Evolutionary conservation across 2,113 vertebrate genomes (phyloP).

Genomic region (Sorex fumeus): DNA sequence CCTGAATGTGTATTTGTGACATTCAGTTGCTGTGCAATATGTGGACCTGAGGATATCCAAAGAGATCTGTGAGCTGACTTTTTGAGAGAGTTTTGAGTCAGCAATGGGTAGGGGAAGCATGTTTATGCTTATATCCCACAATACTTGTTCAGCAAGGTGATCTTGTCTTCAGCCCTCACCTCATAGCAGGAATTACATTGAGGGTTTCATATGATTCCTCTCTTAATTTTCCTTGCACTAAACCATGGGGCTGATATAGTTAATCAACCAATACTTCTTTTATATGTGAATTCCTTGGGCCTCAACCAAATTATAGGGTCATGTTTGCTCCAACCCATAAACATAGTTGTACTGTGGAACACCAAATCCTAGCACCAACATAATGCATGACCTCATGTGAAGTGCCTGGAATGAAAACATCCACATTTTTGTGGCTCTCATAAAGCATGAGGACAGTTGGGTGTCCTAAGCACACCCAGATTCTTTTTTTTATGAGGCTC

Average conservation of each 20-base stretch:
- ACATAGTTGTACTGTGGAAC: no score
- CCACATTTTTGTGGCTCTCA: not conserved
- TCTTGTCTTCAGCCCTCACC: not conserved
- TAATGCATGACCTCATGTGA: not conserved
- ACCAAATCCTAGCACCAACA: no score
- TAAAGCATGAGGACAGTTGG: not conserved
- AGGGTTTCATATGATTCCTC: fast-evolving
- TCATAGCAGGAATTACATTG: not conserved
- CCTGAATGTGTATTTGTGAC: not conserved
- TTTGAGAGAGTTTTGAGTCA: not conserved
- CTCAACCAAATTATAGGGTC: no score
- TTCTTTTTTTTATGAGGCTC: not conserved
- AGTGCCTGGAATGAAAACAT: not conserved
- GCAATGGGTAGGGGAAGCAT: no score
- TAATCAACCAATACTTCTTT: not conserved
- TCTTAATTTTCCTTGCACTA: not conserved
- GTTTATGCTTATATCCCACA: not conserved
- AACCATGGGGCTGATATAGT: not conserved
- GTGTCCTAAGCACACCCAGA: no score
- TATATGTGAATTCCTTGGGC: not conserved
- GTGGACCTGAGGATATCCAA: not conserved
- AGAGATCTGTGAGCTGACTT: not conserved
- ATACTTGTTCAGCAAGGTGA: not conserved
- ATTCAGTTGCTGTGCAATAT: not conserved
- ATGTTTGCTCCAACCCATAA: not conserved